Base-by-base conservation (phyloP, 2,888 invertebrate species). In the Amorpha juglandis region DNA sequence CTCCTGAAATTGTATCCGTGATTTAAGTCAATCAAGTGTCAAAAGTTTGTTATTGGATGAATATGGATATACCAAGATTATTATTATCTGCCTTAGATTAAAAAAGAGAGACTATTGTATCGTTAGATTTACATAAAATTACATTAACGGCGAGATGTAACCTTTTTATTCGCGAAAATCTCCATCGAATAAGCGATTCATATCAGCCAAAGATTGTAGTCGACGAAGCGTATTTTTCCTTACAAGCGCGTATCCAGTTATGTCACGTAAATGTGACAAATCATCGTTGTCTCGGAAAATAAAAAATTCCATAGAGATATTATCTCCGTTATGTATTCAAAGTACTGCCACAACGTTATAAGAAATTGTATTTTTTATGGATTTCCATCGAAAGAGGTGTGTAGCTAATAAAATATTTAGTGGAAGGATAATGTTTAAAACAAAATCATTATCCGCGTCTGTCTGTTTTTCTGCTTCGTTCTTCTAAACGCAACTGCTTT, bases 241-340 rank as follows among this genome's bases (percentile, higher is more conserved):
- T 9, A 6, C 12, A 19, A 42, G 12, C 58, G 6, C 38, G 42
- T 42, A 42, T 67, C 67, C 66, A 68, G 65, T 63, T 66, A 67
- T 68, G 68, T 64, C 78, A 77, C 73, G 78, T 68, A 68, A 51
- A 63, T 11, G 63, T 58, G 62, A 72, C 71, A 71, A 71, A 71
- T 74, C 78, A 70, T 70, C 67, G 69, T 71, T 75, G 73, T 71
- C 67, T 65, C 33, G 63, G 45, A 70, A 65, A 69, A 65, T 63
- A 6, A 51, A 52, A n/a, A 63, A 47, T 27, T 0, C 48, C 48
- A 55, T 53, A 71, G 69, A 70, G 68, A 69, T 42, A 58, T 35
- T 35, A 19, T 4, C 19, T 52, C 2, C 12, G 6, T 16, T 12
- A 19, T 35, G 58, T 58, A 58, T 58, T 58, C 58, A 58, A 58